phyloP scores from a whole-genome alignment of 2,888 invertebrate species.

The Acronicta leporina region DNA sequence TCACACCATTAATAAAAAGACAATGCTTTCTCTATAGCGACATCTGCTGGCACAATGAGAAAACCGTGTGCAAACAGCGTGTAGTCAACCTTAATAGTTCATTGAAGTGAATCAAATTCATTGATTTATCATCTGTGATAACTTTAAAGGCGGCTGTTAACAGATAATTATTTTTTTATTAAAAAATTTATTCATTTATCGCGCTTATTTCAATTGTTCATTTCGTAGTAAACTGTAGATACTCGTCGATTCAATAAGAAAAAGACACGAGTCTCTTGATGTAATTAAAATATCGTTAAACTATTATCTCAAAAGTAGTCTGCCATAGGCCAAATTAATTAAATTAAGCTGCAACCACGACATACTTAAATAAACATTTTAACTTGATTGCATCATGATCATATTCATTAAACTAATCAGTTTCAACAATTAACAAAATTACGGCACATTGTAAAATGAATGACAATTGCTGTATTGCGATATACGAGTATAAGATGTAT shows the following conservation, averaged over 20 bases:
- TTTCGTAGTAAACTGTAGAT: too few species aligned
- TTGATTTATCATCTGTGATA: constrained; percentile 10
- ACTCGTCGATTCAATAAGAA: too few species aligned
- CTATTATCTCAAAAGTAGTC: background rate
- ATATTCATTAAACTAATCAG: constrained; percentile 15
- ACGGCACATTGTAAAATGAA: constrained; percentile 18
- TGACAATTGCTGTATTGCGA: too few species aligned
- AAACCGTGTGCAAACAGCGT: constrained; percentile 1
- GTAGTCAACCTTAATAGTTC: constrained; percentile 1
- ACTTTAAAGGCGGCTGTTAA: background rate
- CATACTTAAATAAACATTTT: constrained; percentile 21
- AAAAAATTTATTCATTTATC: too few species aligned
- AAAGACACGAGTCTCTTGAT: too few species aligned
- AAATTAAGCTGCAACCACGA: constrained; percentile 19
- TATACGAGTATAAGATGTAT: too few species aligned
- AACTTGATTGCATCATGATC: constrained; percentile 8
- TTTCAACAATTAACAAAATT: constrained; percentile 21
- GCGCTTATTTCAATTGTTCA: too few species aligned
- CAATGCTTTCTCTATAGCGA: constrained; percentile 17
- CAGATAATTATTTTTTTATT: background rate
- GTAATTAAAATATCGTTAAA: too few species aligned
- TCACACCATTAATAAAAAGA: constrained; percentile 5
- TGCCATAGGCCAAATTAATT: constrained; percentile 6
- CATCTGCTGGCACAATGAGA: background rate
- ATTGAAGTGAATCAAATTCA: constrained; percentile 11